phyloP scores from a whole-genome alignment of 1,140 invertebrate genomes.

The Drosophila fuyamai region DNA sequence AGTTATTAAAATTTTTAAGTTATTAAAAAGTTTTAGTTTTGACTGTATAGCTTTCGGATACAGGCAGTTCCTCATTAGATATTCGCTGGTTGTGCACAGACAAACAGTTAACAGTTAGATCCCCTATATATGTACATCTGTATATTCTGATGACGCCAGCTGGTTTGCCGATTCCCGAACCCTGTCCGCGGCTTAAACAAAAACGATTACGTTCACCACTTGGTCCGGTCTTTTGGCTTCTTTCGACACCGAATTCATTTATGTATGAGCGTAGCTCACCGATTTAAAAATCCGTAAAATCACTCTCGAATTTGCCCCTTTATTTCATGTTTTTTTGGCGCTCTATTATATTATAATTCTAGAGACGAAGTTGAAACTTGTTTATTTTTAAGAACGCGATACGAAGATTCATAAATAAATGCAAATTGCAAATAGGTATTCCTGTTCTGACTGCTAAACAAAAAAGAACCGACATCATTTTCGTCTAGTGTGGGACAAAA shows the following conservation, averaged over 20 bases:
- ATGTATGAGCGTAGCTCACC: constrained; percentile 25
- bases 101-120: constrained; percentile 71
- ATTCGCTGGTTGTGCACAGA: constrained; percentile 48
- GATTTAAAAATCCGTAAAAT: constrained; percentile 25
- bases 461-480: constrained; percentile 21
- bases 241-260: constrained; percentile 36
- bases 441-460: constrained; percentile 41
- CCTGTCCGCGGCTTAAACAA: constrained; percentile 5
- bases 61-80: constrained; percentile 52
- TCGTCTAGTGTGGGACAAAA: constrained; percentile 29
- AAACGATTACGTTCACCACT: constrained; percentile 19
- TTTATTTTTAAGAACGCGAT: constrained; percentile 44
- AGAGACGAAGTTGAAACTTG: constrained; percentile 59
- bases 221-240: constrained; percentile 8
- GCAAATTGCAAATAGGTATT: constrained; percentile 77
- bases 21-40: too few species aligned
- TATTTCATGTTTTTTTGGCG: constrained; percentile 38
- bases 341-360: constrained; percentile 26
- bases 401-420: constrained; percentile 62
- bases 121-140: constrained; percentile 35
- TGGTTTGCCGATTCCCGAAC: constrained; percentile 26
- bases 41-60: constrained; percentile 14
- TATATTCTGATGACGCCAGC: constrained; percentile 77
- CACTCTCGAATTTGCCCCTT: constrained; percentile 52
- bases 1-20: too few species aligned